These are phyloP conservation scores for Agrenia bidenticulata DNA, from an alignment of 2,888 invertebrate species.

Conservation along the genomic window DNA sequence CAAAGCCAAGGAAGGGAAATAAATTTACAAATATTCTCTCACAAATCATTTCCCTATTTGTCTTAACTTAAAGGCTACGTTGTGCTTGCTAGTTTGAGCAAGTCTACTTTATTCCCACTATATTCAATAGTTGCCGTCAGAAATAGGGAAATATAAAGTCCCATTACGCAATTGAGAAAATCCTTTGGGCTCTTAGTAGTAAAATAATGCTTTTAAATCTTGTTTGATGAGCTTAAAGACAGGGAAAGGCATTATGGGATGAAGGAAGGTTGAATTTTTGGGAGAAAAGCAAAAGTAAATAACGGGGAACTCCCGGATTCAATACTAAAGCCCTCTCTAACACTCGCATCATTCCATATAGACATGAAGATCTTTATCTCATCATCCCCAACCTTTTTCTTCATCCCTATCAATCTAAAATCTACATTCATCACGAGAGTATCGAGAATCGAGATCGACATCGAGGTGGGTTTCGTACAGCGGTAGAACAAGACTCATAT, in stretches of 20 bases:
- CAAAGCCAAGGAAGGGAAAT: too few species aligned
- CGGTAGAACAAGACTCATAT: too few species aligned
- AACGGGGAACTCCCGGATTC: conserved; percentile 1
- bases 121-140: too few species aligned
- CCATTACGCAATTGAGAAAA: conserved; percentile 4
- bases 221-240: conserved; percentile 31
- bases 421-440: neutral
- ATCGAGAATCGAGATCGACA: too few species aligned
- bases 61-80: too few species aligned
- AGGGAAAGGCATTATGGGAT: neutral
- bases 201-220: conserved; percentile 32
- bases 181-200: neutral
- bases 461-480: too few species aligned
- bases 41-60: too few species aligned
- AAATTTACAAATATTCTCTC: too few species aligned
- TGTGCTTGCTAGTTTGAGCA: too few species aligned
- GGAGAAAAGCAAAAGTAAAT: conserved; percentile 20
- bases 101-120: too few species aligned
- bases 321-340: neutral
- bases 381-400: conserved; percentile 8
- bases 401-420: neutral
- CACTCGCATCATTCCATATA: neutral
- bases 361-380: conserved; percentile 8
- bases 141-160: neutral
- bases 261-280: conserved; percentile 10